Conservation (phyloP, 2,797 vertebrate species). For the Lindbergichthys nudifrons region DNA sequence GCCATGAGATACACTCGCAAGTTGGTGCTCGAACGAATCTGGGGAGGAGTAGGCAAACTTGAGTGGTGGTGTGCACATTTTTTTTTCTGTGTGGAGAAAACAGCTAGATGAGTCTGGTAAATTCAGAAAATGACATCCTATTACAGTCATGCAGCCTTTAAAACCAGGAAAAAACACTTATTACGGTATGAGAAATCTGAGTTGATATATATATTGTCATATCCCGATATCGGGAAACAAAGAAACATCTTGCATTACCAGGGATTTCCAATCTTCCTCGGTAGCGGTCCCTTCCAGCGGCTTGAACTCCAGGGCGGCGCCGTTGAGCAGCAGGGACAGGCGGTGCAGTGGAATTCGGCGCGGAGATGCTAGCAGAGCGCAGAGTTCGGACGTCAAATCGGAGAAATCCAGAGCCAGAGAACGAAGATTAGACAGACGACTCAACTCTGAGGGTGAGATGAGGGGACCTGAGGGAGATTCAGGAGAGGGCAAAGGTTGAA, state of each 20-base stretch:
- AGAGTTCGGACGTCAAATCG: slow-evolving; percentile 95
- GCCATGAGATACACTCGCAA: slow-evolving; percentile 98
- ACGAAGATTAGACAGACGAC: slow-evolving; percentile 90
- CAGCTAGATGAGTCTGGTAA: no score
- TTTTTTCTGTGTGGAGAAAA: no score
- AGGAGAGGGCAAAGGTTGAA: not conserved
- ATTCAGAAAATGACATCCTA: no score
- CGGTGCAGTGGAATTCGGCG: slow-evolving; percentile 93
- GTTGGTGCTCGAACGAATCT: slow-evolving; percentile 90
- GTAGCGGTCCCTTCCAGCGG: slow-evolving; percentile 91
- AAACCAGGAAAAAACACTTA: no score
- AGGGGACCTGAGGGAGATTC: slow-evolving; percentile 82
- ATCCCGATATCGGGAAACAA: not conserved
- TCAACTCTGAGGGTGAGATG: slow-evolving; percentile 90
- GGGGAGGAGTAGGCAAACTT: not conserved
- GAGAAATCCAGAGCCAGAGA: slow-evolving; percentile 97
- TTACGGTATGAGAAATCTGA: no score
- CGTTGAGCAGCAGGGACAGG: slow-evolving; percentile 95
- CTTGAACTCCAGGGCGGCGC: slow-evolving; percentile 91
- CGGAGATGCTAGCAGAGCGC: slow-evolving; percentile 90
- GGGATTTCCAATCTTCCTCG: slow-evolving; percentile 95
- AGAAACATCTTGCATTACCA: slow-evolving; percentile 78
- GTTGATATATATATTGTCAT: no score
- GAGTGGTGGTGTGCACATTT: not conserved
- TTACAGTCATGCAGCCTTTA: no score